phyloP scores from a whole-genome alignment of 2,113 vertebrate genomes.

The Gopherus evgoodei region DNA sequence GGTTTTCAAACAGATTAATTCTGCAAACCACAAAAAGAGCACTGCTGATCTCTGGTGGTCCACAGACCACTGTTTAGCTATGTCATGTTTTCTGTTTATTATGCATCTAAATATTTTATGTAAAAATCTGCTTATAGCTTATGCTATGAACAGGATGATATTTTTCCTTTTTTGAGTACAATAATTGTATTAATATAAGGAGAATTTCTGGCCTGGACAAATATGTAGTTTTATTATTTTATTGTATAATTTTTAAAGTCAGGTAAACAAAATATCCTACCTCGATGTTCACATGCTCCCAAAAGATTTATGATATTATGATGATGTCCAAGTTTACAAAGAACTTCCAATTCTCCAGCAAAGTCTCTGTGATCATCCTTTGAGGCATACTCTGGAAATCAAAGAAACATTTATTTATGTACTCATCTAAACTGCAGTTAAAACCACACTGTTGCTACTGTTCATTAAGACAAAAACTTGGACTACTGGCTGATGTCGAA shows the following conservation, averaged over 20 bases:
- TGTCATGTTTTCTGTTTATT: neutral
- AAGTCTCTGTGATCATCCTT: slow-evolving; percentile 93
- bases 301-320: slow-evolving; percentile 92
- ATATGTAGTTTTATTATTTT: neutral
- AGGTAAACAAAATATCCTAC: slow-evolving; percentile 61
- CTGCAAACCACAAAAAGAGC: neutral
- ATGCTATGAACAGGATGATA: neutral
- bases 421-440: neutral
- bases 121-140: neutral
- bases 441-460: neutral
- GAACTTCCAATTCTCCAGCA: slow-evolving; percentile 90
- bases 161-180: neutral
- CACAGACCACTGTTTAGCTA: neutral
- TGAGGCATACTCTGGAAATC: slow-evolving; percentile 87
- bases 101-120: neutral
- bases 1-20: neutral
- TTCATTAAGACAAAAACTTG: neutral
- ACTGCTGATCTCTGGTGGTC: neutral
- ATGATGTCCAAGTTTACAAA: slow-evolving; percentile 91
- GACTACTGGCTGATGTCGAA: neutral
- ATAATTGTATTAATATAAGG: neutral
- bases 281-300: slow-evolving; percentile 91
- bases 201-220: neutral
- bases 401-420: slow-evolving; percentile 19
- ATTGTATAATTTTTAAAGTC: neutral